Base-by-base conservation (phyloP, 2,113 vertebrate species). In the Amblyopsis rosae region DNA sequence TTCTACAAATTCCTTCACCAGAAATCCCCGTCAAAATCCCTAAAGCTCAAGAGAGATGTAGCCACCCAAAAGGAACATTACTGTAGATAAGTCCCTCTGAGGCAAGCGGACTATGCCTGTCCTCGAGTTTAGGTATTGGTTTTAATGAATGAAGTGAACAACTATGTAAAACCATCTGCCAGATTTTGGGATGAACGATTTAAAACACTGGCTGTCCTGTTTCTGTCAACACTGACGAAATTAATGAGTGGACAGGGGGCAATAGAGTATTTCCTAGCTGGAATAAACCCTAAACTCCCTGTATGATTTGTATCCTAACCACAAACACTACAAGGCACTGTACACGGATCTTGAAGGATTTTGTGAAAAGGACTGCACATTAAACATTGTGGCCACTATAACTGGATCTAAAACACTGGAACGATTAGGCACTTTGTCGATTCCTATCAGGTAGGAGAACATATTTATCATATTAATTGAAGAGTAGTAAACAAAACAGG, bases 81-180 rank as follows among this genome's bases (percentile, higher is more conserved):
- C 26, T 26, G 26, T 80, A 77, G 67, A 68, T 67, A 45, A 67
- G 47, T 63, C 82, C 56, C 64, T 72, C 63, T 7, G 51, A 59
- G 51, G 58, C 33, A 68, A 56, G 64, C 13, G 26, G 57, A 76
- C 67, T 75, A 68, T 73, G 69, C 57, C 33, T 46, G 59, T 51
- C 16, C 47, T 26, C 3, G 19, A 70, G 57, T 73, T 83, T 60
- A 79, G 26, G 12, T 54, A n/a, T 46, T 58, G 67, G 50, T 73
- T 80, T 82, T 70, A 54, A 75, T 62, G 69, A 79, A 82, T 72
- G 70, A 67, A 50, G 61, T 49, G 69, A 76, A 16, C 65, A 60
- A 56, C 59, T 59, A 66, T 76, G 79, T 10, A 58, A 60, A 60
- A 45, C 58, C 33, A n/a, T 60, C 41, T 3, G 26, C 26, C 26